These are phyloP conservation scores for Aphis gossypii DNA, from an alignment of 1,140 invertebrate species.

Conservation along the genomic window DNA sequence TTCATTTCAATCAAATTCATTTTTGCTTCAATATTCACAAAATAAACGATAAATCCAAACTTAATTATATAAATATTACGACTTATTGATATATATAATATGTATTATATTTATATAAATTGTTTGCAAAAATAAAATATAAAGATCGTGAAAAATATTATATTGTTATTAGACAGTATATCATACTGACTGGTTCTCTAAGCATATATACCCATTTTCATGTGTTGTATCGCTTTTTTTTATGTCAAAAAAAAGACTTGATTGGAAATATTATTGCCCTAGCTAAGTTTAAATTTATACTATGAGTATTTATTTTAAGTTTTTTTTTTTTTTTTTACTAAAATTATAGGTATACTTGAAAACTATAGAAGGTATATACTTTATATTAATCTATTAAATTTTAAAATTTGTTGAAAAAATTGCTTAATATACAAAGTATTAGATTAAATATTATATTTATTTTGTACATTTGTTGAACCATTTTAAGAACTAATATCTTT, in stretches of 20 bases:
- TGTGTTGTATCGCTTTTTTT: neutral
- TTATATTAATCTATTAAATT: too few relatives aligned
- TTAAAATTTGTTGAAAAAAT: neutral
- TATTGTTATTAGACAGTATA: neutral
- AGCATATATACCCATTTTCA: neutral
- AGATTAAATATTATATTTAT: neutral
- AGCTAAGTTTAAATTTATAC: neutral
- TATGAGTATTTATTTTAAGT: neutral
- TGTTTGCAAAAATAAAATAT: neutral
- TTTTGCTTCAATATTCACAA: neutral
- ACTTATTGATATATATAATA: neutral
- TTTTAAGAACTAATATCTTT: neutral
- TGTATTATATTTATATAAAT: neutral
- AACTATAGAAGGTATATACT: neutral
- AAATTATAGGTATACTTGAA: neutral
- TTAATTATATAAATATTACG: neutral
- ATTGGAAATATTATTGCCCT: neutral
- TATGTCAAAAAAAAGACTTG: neutral
- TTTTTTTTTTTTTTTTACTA: neutral
- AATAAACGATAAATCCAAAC: neutral
- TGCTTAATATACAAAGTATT: neutral
- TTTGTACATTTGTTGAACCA: neutral
- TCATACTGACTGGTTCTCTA: neutral
- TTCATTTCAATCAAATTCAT: neutral
- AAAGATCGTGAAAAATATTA: neutral